Base-by-base conservation (phyloP, 2,888 invertebrate genomes). In the Xylophagus ater region DNA sequence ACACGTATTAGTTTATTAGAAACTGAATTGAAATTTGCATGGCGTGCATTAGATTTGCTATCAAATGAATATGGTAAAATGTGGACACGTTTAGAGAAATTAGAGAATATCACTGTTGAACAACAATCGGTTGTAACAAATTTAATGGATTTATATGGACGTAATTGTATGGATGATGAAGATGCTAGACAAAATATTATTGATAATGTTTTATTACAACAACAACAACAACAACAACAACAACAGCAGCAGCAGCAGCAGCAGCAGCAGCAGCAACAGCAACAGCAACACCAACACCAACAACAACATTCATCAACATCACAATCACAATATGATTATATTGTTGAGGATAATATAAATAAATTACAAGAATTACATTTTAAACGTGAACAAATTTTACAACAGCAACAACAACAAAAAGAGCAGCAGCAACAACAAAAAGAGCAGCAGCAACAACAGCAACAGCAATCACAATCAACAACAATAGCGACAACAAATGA, bases 21-120 rank as follows among this genome's bases (percentile, higher is more conserved):
- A 64, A 86, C 87, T 3, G 90, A 92, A 65, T 70, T 92, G 33
- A 84, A 88, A 57, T 89, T 88, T 58, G 90, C 92, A 13, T 92
- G 90, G 90, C 74, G 89, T 47, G 89, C 90, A 3, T 70, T 92
- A 40, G 90, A 92, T 58, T 71, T 92, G 37, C 74, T 92, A 21
- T 88, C 88, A 25, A 86, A 86, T 55, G 92, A 92, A 59, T 92
- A 90, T 56, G 84, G 89, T 37, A 84, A 87, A 60, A 92, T 92
- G 83, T 92, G 90, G 89, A 85, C 86, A 55, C 72, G 89, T 30
- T 68, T 92, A 43, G 90, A 92, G 57, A 85, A 89, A 60, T 68
- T 92, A 19, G 90, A 92, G 59, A 76, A 83, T 15, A 72, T 90
- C 44, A 73, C 90, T 3, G 78, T 81, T 60, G 89, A 90, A 57